Evolutionary conservation across 2,888 invertebrate species (phyloP), one percentile per base, ranked within the genome.

Genomic region (Pollenia angustigena): DNA sequence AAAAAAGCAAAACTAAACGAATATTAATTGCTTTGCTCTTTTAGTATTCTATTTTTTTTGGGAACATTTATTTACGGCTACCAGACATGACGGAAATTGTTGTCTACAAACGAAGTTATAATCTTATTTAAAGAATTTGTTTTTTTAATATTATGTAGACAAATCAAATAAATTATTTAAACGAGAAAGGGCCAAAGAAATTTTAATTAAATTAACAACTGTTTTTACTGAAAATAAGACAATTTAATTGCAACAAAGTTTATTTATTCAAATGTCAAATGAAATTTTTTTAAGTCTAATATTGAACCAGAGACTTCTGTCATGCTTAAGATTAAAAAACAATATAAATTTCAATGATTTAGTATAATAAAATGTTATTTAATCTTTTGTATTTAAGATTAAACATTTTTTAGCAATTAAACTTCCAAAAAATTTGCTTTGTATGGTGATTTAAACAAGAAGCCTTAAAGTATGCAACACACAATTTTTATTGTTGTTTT

Each of bases 61-160:
- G 60, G 40, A 14, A 32, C 6, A 50, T 48, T 58, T 52, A 50
- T 76, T 64, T 71, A 44, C n/a, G 23, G 48, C 32, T 6, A n/a
- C 48, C 68, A 79, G 82, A 82, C 81, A 69, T 62, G 40, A 83
- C 86, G 86, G 86, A 86, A 86, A 86, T 86, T 86, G 75, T 76
- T 71, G 86, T 86, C 86, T 86, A 18, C 42, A 84, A 60, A 72
- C 81, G 18, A 79, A 76, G 60, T 62, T 64, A 6, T 76, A 74
- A 18, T 72, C 40, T 40, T 8, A 64, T 23, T 58, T 18, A 12
- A 42, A 11, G 14, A 62, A 52, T 32, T n/a, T 32, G 42, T 52
- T 9, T 23, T 9, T 23, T 18, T 52, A 16, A 16, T 4, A 18
- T 42, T 40, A n/a, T 52, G 8, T 11, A 68, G 3, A n/a, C 14